Conservation (phyloP, 2,888 invertebrate species). For the Pseudoips prasinana region DNA sequence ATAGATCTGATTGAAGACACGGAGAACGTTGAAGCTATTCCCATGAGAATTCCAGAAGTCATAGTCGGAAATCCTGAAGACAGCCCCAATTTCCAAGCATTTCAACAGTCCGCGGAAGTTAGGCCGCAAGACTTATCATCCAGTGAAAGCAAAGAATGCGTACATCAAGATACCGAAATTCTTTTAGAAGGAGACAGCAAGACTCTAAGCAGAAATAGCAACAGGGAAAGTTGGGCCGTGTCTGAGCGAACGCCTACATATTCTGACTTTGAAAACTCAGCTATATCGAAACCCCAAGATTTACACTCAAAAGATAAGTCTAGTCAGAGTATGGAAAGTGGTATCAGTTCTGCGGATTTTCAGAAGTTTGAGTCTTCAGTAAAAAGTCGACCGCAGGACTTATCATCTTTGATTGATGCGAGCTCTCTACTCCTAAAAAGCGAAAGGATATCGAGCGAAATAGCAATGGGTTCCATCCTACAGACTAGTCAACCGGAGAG, state of each 20-base stretch:
- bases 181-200: constrained; percentile 51
- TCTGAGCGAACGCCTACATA: constrained; percentile 52
- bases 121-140: constrained; percentile 58
- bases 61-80: constrained; percentile 33
- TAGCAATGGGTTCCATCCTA: constrained; percentile 33
- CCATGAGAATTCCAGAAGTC: constrained; percentile 43
- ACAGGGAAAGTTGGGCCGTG: constrained; percentile 37
- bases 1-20: constrained; percentile 27
- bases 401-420: constrained; percentile 57
- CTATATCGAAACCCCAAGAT: constrained; percentile 55
- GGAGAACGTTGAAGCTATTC: constrained; percentile 40
- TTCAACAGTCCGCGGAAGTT: constrained; percentile 57
- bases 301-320: constrained; percentile 44
- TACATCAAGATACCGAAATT: constrained; percentile 40
- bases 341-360: constrained; percentile 60
- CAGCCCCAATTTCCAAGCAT: constrained; percentile 48
- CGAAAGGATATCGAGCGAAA: constrained; percentile 55
- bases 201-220: constrained; percentile 44
- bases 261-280: constrained; percentile 62
- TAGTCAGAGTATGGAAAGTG: constrained; percentile 54
- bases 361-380: constrained; percentile 57
- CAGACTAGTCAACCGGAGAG: constrained; percentile 40
- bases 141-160: constrained; percentile 31
- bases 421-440: constrained; percentile 54
- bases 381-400: constrained; percentile 57